Conservation (phyloP, 1,140 invertebrate species). For the Nasonia giraulti region DNA sequence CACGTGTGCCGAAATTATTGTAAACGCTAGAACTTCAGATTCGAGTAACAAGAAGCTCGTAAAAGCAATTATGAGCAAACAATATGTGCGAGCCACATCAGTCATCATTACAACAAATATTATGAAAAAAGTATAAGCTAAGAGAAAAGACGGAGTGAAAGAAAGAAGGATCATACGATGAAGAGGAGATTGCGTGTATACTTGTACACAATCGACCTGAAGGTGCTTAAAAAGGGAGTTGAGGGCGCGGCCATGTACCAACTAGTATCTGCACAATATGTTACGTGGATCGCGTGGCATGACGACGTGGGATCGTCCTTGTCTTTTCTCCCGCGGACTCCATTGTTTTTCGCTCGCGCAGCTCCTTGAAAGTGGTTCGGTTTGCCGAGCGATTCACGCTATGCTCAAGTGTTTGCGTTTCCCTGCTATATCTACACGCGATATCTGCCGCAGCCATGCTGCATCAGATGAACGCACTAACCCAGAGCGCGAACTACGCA, state of each 20-base stretch:
- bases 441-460: not conserved
- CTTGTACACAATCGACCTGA: not conserved
- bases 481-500: not conserved
- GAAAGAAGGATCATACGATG: not conserved
- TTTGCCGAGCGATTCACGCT: slow-evolving; percentile 49
- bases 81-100: no score
- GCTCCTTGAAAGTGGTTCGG: slow-evolving; percentile 67
- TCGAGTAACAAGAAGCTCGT: no score
- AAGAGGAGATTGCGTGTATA: not conserved
- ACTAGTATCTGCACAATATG: not conserved
- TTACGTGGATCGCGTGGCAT: slow-evolving; percentile 46
- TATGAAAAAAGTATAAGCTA: not conserved
- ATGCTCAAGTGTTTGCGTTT: not conserved
- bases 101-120: no score
- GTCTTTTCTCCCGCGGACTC: slow-evolving; percentile 69
- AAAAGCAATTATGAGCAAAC: no score
- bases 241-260: not conserved
- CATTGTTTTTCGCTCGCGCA: slow-evolving; percentile 61
- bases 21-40: no score
- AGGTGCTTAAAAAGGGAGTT: slow-evolving; percentile 26
- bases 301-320: slow-evolving; percentile 72
- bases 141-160: no score
- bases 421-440: not conserved
- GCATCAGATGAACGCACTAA: not conserved
- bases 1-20: no score